A percentile compares a stretch with the other conserved stretches of the same genome.
phyloP scores from a whole-genome alignment of 2,113 vertebrate genomes.

The Platycercus adscitus region DNA sequence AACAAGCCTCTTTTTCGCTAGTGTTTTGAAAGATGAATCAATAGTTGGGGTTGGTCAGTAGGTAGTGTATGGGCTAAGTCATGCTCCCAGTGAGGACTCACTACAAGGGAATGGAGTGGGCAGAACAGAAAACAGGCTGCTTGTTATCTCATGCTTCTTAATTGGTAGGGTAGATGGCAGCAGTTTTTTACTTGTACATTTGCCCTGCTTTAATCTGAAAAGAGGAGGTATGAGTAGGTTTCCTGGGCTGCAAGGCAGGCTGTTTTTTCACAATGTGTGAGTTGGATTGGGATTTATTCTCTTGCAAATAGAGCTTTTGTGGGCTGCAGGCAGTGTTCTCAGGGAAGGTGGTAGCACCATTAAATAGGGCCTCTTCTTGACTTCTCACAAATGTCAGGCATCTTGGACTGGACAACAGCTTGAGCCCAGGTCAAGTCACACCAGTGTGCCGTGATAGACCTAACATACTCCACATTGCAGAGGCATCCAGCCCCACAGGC shows the following conservation, averaged over 20 bases:
- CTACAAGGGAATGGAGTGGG: neutral
- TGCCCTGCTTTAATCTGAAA: neutral
- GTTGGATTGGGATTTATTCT: neutral
- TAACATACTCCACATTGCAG: neutral
- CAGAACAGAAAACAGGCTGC: neutral
- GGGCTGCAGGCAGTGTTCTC: neutral
- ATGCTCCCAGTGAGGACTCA: neutral
- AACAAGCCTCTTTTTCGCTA: neutral
- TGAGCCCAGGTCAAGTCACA: neutral
- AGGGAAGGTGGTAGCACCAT: neutral
- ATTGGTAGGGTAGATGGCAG: neutral
- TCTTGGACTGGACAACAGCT: rapidly evolving
- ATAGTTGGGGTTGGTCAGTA: neutral
- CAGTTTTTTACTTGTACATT: neutral
- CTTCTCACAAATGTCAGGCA: neutral
- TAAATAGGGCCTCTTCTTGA: neutral
- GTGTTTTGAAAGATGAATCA: neutral
- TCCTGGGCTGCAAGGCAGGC: neutral
- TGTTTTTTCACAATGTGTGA: neutral
- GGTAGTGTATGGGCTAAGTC: neutral
- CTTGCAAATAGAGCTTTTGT: neutral
- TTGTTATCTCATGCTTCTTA: neutral
- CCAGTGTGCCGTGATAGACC: neutral
- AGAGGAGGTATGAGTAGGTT: neutral
- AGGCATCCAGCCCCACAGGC: neutral